These are phyloP conservation scores for Fundulus diaphanus DNA, from an alignment of 2,797 vertebrate species.

Conservation along the genomic window DNA sequence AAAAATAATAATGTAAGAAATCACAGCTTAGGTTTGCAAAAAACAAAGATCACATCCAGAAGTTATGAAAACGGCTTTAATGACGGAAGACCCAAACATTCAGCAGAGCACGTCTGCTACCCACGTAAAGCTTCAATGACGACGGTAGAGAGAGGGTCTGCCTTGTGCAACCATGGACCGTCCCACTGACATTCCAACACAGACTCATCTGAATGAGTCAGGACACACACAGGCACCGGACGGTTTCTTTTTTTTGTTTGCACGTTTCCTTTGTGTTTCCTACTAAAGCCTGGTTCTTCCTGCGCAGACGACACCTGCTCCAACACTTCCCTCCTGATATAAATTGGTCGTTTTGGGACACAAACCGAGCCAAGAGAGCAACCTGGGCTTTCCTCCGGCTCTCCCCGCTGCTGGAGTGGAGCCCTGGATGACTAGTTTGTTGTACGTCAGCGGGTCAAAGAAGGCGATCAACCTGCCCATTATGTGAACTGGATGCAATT, in stretches of 20 bases:
- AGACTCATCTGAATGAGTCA: constrained; percentile 63
- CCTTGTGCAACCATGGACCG: constrained; percentile 50
- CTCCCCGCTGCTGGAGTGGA: constrained; percentile 25
- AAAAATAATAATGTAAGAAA: background rate
- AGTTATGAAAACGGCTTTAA: background rate
- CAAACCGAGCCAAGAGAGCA: constrained; percentile 11
- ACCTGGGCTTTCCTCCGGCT: constrained; percentile 45
- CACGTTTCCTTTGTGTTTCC: constrained; percentile 65
- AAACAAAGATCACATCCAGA: background rate
- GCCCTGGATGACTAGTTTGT: constrained; percentile 12
- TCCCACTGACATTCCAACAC: constrained; percentile 45
- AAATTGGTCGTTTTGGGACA: background rate
- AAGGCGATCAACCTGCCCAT: constrained; percentile 41
- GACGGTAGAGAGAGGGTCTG: background rate
- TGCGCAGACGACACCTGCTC: constrained; percentile 72
- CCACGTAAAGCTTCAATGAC: constrained; percentile 9
- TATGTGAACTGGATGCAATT: constrained; percentile 27
- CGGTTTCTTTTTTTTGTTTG: constrained; percentile 61
- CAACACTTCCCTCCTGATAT: constrained; percentile 21
- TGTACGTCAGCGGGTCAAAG: constrained; percentile 22
- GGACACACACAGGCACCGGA: constrained; percentile 33
- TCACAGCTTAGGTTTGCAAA: background rate
- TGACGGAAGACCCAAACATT: constrained; percentile 9
- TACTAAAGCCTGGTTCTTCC: constrained; percentile 55
- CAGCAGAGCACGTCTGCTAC: background rate